A percentile compares a stretch with the other conserved stretches of the same genome.
These are phyloP conservation scores for Blomia tropicalis DNA, from an alignment of 2,888 invertebrate species.

Conservation along the genomic window DNA sequence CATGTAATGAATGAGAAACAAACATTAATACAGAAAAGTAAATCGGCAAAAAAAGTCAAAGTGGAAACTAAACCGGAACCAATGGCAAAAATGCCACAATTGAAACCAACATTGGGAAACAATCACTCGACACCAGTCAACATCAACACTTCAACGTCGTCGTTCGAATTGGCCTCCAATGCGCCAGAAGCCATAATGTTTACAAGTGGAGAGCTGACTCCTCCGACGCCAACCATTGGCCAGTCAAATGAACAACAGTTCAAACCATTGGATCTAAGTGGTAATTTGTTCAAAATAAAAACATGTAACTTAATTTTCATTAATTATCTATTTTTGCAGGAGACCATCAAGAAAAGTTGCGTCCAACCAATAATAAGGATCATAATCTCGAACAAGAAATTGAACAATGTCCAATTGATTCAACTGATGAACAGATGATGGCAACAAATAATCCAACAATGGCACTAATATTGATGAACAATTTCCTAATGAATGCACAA, in stretches of 20 bases:
- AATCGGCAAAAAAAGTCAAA: too few relatives aligned
- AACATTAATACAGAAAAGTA: background rate
- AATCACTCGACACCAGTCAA: background rate
- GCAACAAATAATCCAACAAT: slow-evolving; percentile 2
- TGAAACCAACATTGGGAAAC: too few relatives aligned
- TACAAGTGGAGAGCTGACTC: background rate
- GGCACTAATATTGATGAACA: slow-evolving; percentile 6
- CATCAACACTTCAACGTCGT: background rate
- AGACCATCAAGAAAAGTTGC: too few relatives aligned
- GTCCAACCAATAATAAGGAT: too few relatives aligned
- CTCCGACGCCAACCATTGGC: slow-evolving; percentile 4
- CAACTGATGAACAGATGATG: background rate
- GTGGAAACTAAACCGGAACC: too few relatives aligned
- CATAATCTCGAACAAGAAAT: background rate
- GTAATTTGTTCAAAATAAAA: too few relatives aligned
- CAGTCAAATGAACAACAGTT: background rate
- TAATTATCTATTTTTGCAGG: too few relatives aligned
- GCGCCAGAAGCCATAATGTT: too few relatives aligned
- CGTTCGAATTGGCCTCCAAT: background rate
- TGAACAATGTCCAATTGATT: background rate
- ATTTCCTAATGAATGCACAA: slow-evolving; percentile 1
- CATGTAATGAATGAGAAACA: slow-evolving; percentile 35
- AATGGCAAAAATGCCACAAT: too few relatives aligned
- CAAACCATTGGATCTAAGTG: slow-evolving; percentile 9
- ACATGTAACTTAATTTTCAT: too few relatives aligned